Conservation (phyloP, 2,797 vertebrate genomes). For the Petrocephalus schoutedeni region DNA sequence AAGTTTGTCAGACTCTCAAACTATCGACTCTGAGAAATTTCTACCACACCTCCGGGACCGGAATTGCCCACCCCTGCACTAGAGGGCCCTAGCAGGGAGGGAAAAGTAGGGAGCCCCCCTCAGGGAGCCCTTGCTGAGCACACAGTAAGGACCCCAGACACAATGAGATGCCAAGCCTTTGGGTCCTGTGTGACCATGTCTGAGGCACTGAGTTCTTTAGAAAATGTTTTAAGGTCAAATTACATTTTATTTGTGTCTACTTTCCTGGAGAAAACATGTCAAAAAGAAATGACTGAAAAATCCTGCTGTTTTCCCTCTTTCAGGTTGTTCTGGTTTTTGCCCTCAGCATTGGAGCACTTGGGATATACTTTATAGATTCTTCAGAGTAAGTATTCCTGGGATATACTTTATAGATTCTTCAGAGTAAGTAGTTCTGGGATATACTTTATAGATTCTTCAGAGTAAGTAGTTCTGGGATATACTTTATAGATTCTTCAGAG, state of each 20-base stretch:
- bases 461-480: conserved; percentile 98
- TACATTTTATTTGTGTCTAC: background rate
- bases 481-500: conserved; percentile 99
- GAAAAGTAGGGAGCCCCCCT: too few species aligned
- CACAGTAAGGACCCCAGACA: background rate
- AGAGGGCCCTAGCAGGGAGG: too few species aligned
- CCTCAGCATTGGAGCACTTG: conserved; percentile 74
- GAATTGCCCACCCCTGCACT: too few species aligned
- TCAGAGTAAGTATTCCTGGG: too few species aligned
- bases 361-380: too few species aligned
- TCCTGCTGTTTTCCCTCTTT: conserved; percentile 50
- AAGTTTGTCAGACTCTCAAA: too few species aligned
- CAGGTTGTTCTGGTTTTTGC: conserved; percentile 99
- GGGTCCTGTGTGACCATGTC: background rate
- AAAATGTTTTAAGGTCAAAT: background rate
- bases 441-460: conserved; percentile 99
- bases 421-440: conserved; percentile 63
- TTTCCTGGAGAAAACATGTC: background rate
- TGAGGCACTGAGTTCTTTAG: background rate
- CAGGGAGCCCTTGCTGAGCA: background rate
- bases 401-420: too few species aligned
- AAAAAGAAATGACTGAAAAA: conserved; percentile 19
- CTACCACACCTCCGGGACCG: too few species aligned
- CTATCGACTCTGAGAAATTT: too few species aligned
- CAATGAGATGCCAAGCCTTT: background rate